Conservation (phyloP, 2,113 vertebrate species). For the Dinomys branickii region DNA sequence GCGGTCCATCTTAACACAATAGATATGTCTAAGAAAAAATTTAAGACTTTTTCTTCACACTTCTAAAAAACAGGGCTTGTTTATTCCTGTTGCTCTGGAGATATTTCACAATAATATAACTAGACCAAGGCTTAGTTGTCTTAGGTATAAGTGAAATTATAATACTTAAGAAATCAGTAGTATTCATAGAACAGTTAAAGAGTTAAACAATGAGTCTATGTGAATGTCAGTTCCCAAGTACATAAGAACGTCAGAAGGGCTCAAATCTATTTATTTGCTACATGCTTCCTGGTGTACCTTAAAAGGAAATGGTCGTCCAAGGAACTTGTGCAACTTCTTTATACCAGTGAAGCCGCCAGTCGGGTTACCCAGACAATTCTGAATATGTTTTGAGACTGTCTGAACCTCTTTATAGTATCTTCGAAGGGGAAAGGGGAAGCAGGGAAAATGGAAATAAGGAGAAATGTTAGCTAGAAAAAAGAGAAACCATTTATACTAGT, state of each 20-base stretch:
- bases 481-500: background rate
- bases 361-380: constrained; percentile 90
- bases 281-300: constrained; percentile 89
- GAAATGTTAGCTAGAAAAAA: background rate
- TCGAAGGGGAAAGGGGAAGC: constrained; percentile 57
- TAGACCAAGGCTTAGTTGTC: background rate
- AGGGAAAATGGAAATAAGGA: background rate
- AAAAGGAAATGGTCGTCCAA: constrained; percentile 95
- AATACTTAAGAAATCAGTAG: background rate
- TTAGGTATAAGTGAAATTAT: constrained; percentile 27
- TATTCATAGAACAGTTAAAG: background rate
- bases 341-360: constrained; percentile 85
- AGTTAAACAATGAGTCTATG: background rate
- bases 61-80: constrained; percentile 24
- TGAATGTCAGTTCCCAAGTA: background rate
- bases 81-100: background rate
- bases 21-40: background rate
- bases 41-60: background rate
- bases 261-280: background rate
- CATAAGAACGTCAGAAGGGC: background rate
- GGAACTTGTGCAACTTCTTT: constrained; percentile 93
- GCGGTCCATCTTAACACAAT: background rate
- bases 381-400: constrained; percentile 91
- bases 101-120: background rate
- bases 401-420: constrained; percentile 92